phyloP scores from a whole-genome alignment of 64 coral and sea anemone species.

The Acropora yongei region DNA sequence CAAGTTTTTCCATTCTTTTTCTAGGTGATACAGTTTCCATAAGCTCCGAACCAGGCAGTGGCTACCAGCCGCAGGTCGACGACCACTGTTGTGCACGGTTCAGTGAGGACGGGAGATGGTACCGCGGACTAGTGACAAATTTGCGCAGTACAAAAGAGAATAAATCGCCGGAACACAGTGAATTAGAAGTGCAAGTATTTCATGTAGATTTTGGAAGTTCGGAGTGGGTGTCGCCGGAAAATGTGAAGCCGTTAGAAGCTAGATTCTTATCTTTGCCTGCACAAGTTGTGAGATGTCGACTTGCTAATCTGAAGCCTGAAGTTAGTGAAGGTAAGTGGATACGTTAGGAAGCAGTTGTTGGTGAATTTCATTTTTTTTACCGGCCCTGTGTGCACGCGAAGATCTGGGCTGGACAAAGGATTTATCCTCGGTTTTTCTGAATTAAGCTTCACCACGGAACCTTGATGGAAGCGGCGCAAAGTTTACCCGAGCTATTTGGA shows the following conservation, averaged over 20 bases:
- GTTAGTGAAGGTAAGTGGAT: constrained; percentile 29
- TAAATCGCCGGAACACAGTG: neutral
- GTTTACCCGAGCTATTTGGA: no score
- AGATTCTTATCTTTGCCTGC: constrained; percentile 83
- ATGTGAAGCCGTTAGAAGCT: constrained; percentile 64
- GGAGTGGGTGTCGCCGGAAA: constrained; percentile 65
- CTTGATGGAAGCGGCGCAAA: no score
- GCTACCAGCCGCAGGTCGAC: constrained; percentile 77
- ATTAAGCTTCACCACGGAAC: no score
- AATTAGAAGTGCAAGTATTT: constrained; percentile 73
- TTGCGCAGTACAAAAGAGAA: neutral
- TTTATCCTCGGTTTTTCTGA: no score
- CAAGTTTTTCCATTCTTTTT: neutral
- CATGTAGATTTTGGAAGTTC: constrained; percentile 91
- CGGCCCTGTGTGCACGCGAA: no score
- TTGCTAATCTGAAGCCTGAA: constrained; percentile 78
- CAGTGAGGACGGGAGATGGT: constrained; percentile 84
- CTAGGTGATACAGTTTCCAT: constrained; percentile 52
- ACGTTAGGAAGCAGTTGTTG: neutral
- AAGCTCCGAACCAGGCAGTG: neutral
- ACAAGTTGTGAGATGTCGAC: constrained; percentile 78
- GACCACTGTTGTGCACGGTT: constrained; percentile 91
- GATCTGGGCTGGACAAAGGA: no score
- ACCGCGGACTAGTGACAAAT: constrained; percentile 71
- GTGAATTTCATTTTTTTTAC: no score